phyloP scores from a whole-genome alignment of 2,113 vertebrate genomes.

The Trinectes maculatus region DNA sequence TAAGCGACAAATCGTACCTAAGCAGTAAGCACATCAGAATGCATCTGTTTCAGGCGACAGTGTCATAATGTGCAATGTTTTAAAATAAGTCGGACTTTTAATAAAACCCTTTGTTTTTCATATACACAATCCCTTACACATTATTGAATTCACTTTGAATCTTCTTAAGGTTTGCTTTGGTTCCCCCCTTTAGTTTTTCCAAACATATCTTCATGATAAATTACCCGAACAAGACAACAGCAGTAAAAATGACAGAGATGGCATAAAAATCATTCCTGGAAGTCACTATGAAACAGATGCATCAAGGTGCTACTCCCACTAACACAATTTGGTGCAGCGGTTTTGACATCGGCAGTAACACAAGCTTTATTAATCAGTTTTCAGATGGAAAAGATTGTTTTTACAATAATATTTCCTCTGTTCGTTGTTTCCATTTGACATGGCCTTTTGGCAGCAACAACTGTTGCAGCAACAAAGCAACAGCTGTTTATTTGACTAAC shows the following conservation, averaged over 20 bases:
- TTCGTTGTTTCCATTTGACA: background rate
- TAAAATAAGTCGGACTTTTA: too few relatives aligned
- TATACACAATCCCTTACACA: too few relatives aligned
- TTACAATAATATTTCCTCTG: constrained; percentile 3
- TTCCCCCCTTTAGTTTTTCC: background rate
- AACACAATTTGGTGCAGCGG: background rate
- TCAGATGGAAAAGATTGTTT: constrained; percentile 8
- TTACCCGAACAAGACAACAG: background rate
- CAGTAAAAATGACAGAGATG: background rate
- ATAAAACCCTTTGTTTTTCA: too few relatives aligned
- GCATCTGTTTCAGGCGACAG: constrained; percentile 24
- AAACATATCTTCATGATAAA: background rate
- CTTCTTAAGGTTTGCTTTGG: background rate
- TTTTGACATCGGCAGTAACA: constrained; percentile 3
- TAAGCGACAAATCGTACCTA: background rate
- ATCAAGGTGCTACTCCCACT: background rate
- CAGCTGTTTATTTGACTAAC: constrained; percentile 16
- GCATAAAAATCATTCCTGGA: background rate
- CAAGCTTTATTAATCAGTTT: background rate
- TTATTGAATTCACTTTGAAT: background rate
- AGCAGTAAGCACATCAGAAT: background rate
- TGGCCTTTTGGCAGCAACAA: background rate
- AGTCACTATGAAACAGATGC: background rate
- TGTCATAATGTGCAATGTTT: background rate
- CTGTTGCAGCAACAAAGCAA: constrained; percentile 2